A percentile compares a stretch with the other conserved stretches of the same genome.
These are phyloP conservation scores for Allacma fusca DNA, from an alignment of 2,888 invertebrate species.

Conservation along the genomic window DNA sequence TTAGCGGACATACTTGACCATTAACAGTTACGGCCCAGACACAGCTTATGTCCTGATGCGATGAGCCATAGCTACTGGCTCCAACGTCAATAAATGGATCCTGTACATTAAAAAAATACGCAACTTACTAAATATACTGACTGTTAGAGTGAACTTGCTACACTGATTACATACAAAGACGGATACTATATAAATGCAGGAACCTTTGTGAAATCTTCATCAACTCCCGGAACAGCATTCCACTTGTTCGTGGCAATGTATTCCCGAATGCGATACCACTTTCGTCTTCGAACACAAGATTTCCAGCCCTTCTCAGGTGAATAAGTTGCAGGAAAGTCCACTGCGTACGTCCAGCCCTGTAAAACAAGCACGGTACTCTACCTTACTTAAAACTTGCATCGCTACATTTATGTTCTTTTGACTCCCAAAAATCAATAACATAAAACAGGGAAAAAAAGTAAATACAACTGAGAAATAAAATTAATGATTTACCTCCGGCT, in stretches of 20 bases:
- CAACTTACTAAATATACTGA: too few relatives aligned
- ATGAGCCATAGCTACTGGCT: constrained; percentile 83
- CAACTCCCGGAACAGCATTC: constrained; percentile 88
- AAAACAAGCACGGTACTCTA: too few relatives aligned
- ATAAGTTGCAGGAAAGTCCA: constrained; percentile 87
- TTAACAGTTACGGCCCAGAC: constrained; percentile 95
- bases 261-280: constrained; percentile 84
- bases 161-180: too few relatives aligned
- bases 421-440: too few relatives aligned
- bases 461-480: background rate
- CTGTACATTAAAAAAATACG: constrained; percentile 67
- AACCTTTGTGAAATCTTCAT: constrained; percentile 79
- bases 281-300: constrained; percentile 85
- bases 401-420: too few relatives aligned
- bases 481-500: constrained; percentile 74
- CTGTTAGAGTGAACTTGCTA: too few relatives aligned
- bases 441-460: constrained; percentile 13
- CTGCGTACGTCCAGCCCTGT: constrained; percentile 94
- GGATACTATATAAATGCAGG: constrained; percentile 1
- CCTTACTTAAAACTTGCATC: too few relatives aligned
- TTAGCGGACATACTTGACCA: constrained; percentile 72
- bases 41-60: constrained; percentile 75
- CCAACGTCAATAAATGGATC: constrained; percentile 93
- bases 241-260: constrained; percentile 91
- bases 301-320: constrained; percentile 86